phyloP scores from a whole-genome alignment of 2,888 invertebrate species.

The Erannis defoliaria region DNA sequence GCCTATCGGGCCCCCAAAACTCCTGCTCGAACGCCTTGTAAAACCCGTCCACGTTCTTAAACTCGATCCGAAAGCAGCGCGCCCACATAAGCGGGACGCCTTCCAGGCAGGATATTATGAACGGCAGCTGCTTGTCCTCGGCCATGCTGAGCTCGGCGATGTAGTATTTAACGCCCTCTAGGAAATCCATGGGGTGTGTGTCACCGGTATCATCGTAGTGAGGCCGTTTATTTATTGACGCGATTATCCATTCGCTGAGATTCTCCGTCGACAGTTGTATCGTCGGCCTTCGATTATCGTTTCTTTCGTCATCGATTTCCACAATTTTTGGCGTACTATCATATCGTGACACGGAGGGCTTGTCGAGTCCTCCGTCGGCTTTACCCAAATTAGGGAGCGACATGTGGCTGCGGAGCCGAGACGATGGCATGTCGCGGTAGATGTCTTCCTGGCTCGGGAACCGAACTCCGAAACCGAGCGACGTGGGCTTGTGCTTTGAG shows the following conservation, averaged over 20 bases:
- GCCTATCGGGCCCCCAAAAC: slow-evolving; percentile 79
- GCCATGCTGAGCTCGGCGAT: slow-evolving; percentile 76
- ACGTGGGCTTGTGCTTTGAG: slow-evolving; percentile 76
- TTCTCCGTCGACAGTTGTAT: slow-evolving; percentile 72
- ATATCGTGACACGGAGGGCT: slow-evolving; percentile 58
- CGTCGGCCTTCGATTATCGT: slow-evolving; percentile 55
- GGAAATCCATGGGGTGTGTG: slow-evolving; percentile 80
- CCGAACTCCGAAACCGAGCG: slow-evolving; percentile 78
- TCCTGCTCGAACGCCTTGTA: slow-evolving; percentile 78
- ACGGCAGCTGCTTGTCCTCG: slow-evolving; percentile 73
- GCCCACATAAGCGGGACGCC: slow-evolving; percentile 82
- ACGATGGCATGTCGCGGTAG: slow-evolving; percentile 77
- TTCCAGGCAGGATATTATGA: slow-evolving; percentile 79
- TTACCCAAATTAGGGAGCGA: slow-evolving; percentile 82
- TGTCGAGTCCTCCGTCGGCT: slow-evolving; percentile 65
- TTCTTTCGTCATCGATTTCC: slow-evolving; percentile 73
- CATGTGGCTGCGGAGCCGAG: slow-evolving; percentile 79
- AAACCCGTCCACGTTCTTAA: slow-evolving; percentile 70
- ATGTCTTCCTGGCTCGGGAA: slow-evolving; percentile 83
- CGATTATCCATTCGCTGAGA: slow-evolving; percentile 76
- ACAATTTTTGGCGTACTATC: slow-evolving; percentile 69
- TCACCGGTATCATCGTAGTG: slow-evolving; percentile 78
- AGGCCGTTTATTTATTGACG: slow-evolving; percentile 75
- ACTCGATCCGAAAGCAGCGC: slow-evolving; percentile 77
- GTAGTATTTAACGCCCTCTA: slow-evolving; percentile 77